Evolutionary conservation across 2,113 vertebrate genomes (phyloP).

Genomic region (Lamprotornis superbus): DNA sequence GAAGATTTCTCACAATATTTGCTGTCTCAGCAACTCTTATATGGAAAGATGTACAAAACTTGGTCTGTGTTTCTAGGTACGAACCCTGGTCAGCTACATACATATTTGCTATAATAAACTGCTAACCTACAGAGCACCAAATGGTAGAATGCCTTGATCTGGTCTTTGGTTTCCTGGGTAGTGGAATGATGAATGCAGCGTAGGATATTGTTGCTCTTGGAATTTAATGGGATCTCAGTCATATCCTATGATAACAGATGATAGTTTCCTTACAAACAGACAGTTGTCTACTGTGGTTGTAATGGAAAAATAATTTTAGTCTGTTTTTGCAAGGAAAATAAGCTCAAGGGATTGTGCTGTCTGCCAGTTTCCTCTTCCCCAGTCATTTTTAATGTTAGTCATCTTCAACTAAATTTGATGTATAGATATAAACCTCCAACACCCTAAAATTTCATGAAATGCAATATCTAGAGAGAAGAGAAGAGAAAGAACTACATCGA

Average conservation of each 20-base stretch:
- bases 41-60: background rate
- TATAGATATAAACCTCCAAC: background rate
- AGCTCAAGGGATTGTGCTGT: background rate
- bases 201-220: background rate
- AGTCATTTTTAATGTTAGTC: background rate
- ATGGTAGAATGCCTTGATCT: background rate
- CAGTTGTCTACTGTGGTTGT: background rate
- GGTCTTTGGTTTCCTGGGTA: background rate
- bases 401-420: conserved; percentile 1
- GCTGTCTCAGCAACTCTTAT: background rate
- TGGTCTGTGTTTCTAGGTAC: background rate
- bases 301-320: conserved; percentile 47
- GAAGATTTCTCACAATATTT: background rate
- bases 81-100: background rate
- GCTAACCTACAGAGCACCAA: background rate
- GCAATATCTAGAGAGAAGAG: background rate
- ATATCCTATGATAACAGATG: conserved; percentile 15
- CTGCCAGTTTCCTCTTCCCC: conserved; percentile 1
- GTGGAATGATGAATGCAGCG: background rate
- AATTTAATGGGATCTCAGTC: background rate
- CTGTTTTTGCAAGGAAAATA: conserved; percentile 26
- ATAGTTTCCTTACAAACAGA: background rate
- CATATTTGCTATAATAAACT: background rate
- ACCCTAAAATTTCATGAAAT: background rate
- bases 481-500: background rate